Evolutionary conservation across 2,888 invertebrate species (phyloP), one percentile per base, ranked within the genome.

Genomic region (Tipula confusa): DNA sequence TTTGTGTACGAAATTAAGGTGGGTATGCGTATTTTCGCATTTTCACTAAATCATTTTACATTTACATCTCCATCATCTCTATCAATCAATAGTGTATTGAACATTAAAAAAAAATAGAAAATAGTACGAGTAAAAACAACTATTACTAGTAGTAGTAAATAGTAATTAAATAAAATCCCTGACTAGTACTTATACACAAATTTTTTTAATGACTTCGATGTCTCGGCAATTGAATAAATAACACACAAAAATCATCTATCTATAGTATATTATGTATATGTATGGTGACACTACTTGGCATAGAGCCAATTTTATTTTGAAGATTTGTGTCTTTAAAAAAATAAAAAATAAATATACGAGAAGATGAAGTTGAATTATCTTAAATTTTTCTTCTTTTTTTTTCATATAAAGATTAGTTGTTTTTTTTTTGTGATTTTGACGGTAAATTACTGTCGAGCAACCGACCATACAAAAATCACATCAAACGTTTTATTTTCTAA

Each of bases 391-490:
- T 64, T 64, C 24, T 24, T 64, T 64, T 24, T n/a, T n/a, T n/a
- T n/a, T n/a, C n/a, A n/a, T n/a, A 9, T 64, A 64, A 18, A 64
- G 64, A 64, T 64, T 64, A 64, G 64, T 64, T 64, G 18, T 24
- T 18, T 64, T 64, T 33, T 33, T 64, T 18, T 64, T 64, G 64
- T 64, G 64, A 64, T 24, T 64, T 64, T 64, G 64, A 64, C 64
- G 64, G 64, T 64, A 64, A 64, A 64, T 64, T 64, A 64, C 64
- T 64, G 64, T 64, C 64, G 64, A 64, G 64, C 64, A 64, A 64
- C 64, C 64, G 9, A 64, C 64, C 64, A 9, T 24, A 64, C 64
- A 24, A 64, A 64, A 64, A 64, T 24, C 64, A 64, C 64, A 64
- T 64, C 64, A 64, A 64, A 64, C 64, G 64, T 64, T 64, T 64